phyloP scores from a whole-genome alignment of 2,888 invertebrate species.

The Leucophenga montana region DNA sequence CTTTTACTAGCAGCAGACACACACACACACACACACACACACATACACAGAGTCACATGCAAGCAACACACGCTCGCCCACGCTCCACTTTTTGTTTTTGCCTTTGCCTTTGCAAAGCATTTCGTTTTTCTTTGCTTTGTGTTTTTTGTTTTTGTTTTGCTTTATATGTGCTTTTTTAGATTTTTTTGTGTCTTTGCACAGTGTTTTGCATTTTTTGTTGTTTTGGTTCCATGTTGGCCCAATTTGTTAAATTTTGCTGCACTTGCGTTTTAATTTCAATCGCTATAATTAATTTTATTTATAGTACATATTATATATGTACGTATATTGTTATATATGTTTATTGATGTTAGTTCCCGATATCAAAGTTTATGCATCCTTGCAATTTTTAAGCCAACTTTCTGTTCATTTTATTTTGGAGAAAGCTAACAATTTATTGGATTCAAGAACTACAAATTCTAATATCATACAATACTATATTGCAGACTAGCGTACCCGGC shows the following conservation, averaged over 20 bases:
- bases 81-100: slow-evolving; percentile 16
- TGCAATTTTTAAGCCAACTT: no score
- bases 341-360: no score
- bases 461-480: no score
- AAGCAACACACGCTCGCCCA: slow-evolving; percentile 40
- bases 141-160: slow-evolving; percentile 2
- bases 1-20: slow-evolving; percentile 19
- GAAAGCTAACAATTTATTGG: no score
- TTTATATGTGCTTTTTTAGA: background rate
- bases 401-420: no score
- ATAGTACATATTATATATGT: no score
- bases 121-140: background rate
- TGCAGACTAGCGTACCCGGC: no score
- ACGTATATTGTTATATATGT: background rate
- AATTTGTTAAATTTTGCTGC: background rate
- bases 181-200: slow-evolving; percentile 15
- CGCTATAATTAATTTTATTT: no score
- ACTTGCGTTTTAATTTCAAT: background rate
- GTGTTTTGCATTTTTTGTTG: no score
- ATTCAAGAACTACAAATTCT: no score
- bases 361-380: no score
- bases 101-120: background rate
- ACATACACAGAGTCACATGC: background rate
- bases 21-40: background rate
- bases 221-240: no score